A percentile compares a stretch with the other conserved stretches of the same genome.
Conservation (phyloP, 2,888 invertebrate genomes). For the Tenthredo distinguenda region DNA sequence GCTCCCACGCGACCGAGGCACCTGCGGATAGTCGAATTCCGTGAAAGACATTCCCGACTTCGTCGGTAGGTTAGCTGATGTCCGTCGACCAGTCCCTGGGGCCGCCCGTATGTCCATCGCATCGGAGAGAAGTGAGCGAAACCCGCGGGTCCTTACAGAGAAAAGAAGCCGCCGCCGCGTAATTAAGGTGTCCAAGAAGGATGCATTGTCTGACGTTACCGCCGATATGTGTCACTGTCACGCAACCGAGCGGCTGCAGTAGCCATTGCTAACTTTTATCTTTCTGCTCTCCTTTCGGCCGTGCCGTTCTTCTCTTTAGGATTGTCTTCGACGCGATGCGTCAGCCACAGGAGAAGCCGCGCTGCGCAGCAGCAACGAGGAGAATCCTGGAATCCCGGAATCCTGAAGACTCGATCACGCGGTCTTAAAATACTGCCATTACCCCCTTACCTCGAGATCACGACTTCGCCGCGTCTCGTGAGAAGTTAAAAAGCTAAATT, state of each 20-base stretch:
- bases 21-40: constrained; percentile 41
- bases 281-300: constrained; percentile 45
- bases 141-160: constrained; percentile 39
- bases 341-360: constrained; percentile 28
- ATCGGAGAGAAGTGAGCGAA: constrained; percentile 7
- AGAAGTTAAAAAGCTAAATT: constrained; percentile 39
- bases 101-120: constrained; percentile 31
- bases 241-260: constrained; percentile 66
- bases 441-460: constrained; percentile 30
- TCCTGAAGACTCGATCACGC: constrained; percentile 33
- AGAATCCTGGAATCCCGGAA: constrained; percentile 31
- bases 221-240: constrained; percentile 74
- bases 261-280: constrained; percentile 67
- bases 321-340: constrained; percentile 34
- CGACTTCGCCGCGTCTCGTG: constrained; percentile 18
- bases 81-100: neutral
- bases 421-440: constrained; percentile 42
- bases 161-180: constrained; percentile 59
- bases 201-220: constrained; percentile 71
- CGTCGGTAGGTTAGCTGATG: constrained; percentile 14
- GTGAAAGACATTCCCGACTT: constrained; percentile 31
- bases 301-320: constrained; percentile 34
- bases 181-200: constrained; percentile 72
- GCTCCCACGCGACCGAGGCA: constrained; percentile 42
- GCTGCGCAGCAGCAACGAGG: neutral